A percentile compares a stretch with the other conserved stretches of the same genome.
Evolutionary conservation across 2,113 vertebrate genomes (phyloP).

Genomic region (Elephantulus edwardii): DNA sequence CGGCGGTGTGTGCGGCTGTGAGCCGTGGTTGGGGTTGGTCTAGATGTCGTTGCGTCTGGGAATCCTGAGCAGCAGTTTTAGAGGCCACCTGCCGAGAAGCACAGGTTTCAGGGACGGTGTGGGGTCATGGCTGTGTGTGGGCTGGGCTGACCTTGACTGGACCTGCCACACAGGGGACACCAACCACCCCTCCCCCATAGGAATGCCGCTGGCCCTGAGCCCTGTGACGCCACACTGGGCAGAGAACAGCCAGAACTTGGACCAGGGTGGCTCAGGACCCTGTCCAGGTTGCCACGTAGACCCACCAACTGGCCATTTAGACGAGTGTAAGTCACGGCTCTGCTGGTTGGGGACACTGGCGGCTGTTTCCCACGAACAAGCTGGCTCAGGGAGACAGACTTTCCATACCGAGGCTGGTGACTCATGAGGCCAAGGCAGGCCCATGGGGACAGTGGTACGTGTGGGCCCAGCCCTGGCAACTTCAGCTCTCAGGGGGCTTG

Average conservation of each 20-base stretch:
- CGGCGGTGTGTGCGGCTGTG: neutral
- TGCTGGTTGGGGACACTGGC: neutral
- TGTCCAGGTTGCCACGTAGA: neutral
- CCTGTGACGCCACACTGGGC: neutral
- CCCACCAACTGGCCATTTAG: neutral
- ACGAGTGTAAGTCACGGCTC: neutral
- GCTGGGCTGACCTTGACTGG: too few species aligned
- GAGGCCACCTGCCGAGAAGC: too few species aligned
- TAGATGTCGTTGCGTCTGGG: neutral
- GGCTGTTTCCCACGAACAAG: neutral
- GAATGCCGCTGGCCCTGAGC: neutral
- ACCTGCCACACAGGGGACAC: too few species aligned
- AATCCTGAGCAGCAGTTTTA: neutral
- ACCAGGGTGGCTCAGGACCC: neutral
- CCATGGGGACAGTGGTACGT: neutral
- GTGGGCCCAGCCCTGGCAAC: neutral
- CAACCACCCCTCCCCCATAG: too few species aligned
- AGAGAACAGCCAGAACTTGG: too few species aligned
- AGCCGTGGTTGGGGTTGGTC: neutral
- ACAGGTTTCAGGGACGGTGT: too few species aligned
- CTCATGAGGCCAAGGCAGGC: neutral
- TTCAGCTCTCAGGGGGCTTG: neutral
- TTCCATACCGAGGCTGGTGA: neutral
- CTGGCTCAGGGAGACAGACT: neutral
- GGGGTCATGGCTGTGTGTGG: too few species aligned